Evolutionary conservation across 37 sponge, comb jelly and placozoan genomes (phyloP), one percentile per base, ranked within the genome.

Genomic region (Crambe crambe): DNA sequence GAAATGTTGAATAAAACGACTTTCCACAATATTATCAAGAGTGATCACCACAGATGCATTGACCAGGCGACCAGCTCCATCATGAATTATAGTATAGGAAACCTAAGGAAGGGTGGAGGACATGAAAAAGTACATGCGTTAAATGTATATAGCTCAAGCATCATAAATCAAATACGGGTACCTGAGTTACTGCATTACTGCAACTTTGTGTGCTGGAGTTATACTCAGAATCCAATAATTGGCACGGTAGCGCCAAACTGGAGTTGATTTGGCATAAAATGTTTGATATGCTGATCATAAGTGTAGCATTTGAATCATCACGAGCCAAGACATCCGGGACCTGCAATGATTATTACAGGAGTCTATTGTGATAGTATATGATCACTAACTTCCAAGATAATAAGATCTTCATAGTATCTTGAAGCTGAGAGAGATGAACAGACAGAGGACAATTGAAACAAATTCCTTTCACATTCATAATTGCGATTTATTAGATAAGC

Each of bases 1-100:
- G 17, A 60, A 60, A 21, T 60, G 72, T 72, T 39, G 44, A 25
- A 72, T 41, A 5, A 38, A 21, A 3, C 2, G 23, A 26, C 17
- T 9, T 22, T 60, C 61, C 27, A 17, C 38, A 12, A 76, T 22
- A 34, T 56, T n/a, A 31, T 61, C 76, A 26, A 59, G 60, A 34
- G 37, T 58, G 15, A 76, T 4, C 21, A 31, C 58, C 10, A 32
- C 76, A 4, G 61, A 76, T 29, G 61, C 60, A 36, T 32, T 54
- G 1, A 59, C 21, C 9, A 76, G 47, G 37, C 22, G 22, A 25
- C 76, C 76, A 57, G 76, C 54, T 32, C 76, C 76, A 76, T 76
- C 54, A 32, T 76, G 76, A 38, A 58, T 2, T 20, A 76, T 10
- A 4, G 76, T 76, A 32, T 59, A 57, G 38, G 21, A 25, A 59